Evolutionary conservation across 2,797 vertebrate genomes (phyloP).

Genomic region (Diplodus sargus): DNA sequence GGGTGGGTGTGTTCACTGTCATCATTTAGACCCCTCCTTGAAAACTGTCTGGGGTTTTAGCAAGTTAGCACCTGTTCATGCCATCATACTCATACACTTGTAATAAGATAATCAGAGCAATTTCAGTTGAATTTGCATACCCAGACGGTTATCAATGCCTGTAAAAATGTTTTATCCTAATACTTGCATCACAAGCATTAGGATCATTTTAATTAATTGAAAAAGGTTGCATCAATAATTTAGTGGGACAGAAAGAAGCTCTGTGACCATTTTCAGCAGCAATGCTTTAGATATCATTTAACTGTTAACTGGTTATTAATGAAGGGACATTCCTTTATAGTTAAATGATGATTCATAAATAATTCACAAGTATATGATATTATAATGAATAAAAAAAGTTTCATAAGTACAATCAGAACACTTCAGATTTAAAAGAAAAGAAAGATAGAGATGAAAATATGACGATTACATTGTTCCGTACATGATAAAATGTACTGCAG

Average conservation of each 20-base stretch:
- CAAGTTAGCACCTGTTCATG: conserved; percentile 73
- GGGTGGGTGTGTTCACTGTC: conserved; percentile 54
- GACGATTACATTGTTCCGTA: background rate
- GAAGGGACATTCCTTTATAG: too few species aligned
- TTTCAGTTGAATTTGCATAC: conserved; percentile 5
- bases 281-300: background rate
- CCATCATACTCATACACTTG: conserved; percentile 70
- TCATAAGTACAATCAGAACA: too few species aligned
- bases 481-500: background rate
- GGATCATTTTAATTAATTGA: background rate
- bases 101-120: conserved; percentile 18
- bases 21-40: conserved; percentile 70
- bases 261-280: background rate
- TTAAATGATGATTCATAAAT: background rate
- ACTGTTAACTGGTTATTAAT: background rate
- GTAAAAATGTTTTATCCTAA: background rate
- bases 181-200: background rate
- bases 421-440: background rate
- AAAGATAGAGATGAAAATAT: background rate
- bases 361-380: background rate
- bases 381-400: background rate
- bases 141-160: background rate
- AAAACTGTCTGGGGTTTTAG: conserved; percentile 73
- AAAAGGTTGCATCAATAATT: background rate
- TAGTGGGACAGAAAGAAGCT: background rate